A percentile compares a stretch with the other conserved stretches of the same genome.
Conservation (phyloP, 2,888 invertebrate genomes). For the Hirtodrosophila confusa region DNA sequence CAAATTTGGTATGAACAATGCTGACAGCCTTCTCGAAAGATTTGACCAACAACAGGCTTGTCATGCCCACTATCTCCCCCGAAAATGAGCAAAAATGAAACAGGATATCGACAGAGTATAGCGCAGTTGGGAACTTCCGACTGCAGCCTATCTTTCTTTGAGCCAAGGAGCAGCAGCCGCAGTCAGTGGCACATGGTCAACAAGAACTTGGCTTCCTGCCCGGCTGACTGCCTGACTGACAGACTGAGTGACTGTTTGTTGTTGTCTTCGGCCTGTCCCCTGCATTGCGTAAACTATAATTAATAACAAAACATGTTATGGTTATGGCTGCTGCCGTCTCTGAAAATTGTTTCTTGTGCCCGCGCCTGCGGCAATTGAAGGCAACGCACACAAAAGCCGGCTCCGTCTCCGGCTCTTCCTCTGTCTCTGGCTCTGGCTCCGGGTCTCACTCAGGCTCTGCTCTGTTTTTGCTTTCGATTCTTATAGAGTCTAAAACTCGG, state of each 20-base stretch:
- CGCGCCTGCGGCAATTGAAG: conserved; percentile 56
- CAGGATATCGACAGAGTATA: no score
- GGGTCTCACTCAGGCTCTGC: conserved; percentile 5
- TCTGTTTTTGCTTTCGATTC: conserved; percentile 32
- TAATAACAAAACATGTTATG: conserved; percentile 81
- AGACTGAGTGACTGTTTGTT: conserved; percentile 57
- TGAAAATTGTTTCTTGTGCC: conserved; percentile 72
- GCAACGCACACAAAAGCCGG: conserved; percentile 44
- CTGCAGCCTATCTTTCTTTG: neutral
- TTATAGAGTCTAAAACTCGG: conserved; percentile 7
- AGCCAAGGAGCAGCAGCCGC: conserved; percentile 33
- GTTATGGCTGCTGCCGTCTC: conserved; percentile 71
- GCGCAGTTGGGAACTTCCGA: no score
- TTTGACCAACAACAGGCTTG: no score
- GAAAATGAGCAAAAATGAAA: no score
- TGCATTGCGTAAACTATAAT: conserved; percentile 78
- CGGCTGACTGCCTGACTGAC: conserved; percentile 35
- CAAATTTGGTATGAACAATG: no score
- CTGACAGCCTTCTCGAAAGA: no score
- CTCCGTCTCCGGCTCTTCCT: conserved; percentile 8
- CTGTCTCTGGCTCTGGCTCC: conserved; percentile 1
- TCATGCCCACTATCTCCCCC: no score
- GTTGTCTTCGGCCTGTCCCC: conserved; percentile 76
- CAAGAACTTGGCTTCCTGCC: conserved; percentile 58
- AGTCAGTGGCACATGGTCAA: conserved; percentile 69